Evolutionary conservation across 53 echinoderm and acorn worm species (phyloP), one percentile per base, ranked within the genome.

Genomic region (Echinarachnius parma): DNA sequence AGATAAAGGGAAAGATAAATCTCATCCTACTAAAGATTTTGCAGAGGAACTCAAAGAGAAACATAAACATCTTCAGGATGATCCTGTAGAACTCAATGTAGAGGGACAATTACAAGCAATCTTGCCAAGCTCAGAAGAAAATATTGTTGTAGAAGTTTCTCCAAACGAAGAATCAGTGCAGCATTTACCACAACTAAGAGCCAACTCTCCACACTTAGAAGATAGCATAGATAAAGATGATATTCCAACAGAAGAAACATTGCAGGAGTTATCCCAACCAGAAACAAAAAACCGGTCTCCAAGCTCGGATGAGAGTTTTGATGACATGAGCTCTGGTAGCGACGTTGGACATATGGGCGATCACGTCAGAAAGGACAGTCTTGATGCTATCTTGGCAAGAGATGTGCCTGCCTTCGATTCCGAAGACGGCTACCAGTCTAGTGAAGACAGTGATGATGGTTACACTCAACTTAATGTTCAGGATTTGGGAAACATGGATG

Each of bases 301-400:
- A 4, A 65, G 46, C 65, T 27, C n/a, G 29, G 48, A 65, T 11
- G 25, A 65, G 22, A 0, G 42, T 46, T 5, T 3, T 21, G 68
- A 52, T 9, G 48, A 68, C 21, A 50, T 28, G 10, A 68, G 50
- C 53, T 68, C 68, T 3, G 49, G 50, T 20, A 68, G 68, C 52
- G 68, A 68, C 32, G 68, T 27, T 20, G 68, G 52, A 31, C 14
- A 28, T 2, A 16, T 52, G 8, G 10, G 31, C 11, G 50, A 50
- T 10, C 32, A 49, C 2, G 13, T 20, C 30, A 52, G 52, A 11
- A 52, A 52, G 36, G 18, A 50, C 20, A 37, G 3, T 21, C 29
- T 68, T 13, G 68, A 68, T 68, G 52, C 10, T 7, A 19, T 68
- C 27, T 52, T 68, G n/a, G 68, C 49, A 52, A 68, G 15, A 3